These are phyloP conservation scores for Pogonus chalceus DNA, from an alignment of 1,140 invertebrate genomes.

Conservation along the genomic window DNA sequence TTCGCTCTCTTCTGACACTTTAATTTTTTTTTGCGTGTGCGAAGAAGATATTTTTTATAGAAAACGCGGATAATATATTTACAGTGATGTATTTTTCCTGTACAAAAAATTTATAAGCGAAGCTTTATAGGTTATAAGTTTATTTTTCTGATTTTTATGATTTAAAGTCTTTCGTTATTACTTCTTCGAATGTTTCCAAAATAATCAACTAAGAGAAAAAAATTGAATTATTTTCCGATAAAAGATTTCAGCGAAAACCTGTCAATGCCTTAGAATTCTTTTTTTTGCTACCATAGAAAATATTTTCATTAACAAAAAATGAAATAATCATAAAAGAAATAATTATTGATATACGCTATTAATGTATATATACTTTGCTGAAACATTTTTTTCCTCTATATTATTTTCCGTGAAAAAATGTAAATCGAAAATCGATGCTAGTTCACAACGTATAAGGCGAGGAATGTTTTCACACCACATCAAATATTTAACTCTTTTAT, in stretches of 20 bases:
- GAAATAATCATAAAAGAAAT: too few relatives aligned
- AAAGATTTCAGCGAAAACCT: background rate
- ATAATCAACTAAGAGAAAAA: too few relatives aligned
- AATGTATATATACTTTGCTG: too few relatives aligned
- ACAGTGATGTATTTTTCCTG: background rate
- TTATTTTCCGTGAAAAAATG: background rate
- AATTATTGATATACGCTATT: too few relatives aligned
- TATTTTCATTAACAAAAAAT: too few relatives aligned
- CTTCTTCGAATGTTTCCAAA: too few relatives aligned
- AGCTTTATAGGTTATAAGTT: too few relatives aligned
- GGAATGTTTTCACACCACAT: background rate
- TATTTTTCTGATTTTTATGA: too few relatives aligned
- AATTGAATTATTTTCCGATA: too few relatives aligned
- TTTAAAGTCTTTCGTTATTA: too few relatives aligned
- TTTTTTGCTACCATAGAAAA: background rate
- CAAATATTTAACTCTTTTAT: background rate
- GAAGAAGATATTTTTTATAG: background rate
- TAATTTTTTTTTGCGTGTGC: background rate
- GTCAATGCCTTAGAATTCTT: background rate
- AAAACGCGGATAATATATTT: background rate
- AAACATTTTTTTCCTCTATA: too few relatives aligned
- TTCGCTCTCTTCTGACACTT: background rate
- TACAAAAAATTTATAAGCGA: background rate
- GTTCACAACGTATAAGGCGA: background rate
- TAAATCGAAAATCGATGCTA: background rate